Evolutionary conservation across 2,888 invertebrate species (phyloP).

Genomic region (Keiferia lycopersicella): DNA sequence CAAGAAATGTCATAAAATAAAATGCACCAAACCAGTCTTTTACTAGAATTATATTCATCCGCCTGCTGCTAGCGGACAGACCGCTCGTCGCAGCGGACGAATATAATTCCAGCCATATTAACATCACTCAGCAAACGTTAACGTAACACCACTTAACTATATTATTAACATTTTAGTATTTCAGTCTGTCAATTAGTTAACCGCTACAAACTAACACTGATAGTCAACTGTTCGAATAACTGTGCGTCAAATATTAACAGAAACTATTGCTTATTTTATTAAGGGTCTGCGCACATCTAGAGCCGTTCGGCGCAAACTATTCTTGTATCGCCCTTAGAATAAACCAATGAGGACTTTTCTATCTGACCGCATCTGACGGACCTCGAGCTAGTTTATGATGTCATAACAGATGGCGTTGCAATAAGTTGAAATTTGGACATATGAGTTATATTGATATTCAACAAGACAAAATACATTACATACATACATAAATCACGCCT

Average conservation of each 20-base stretch:
- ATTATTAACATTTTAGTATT: conserved; percentile 42
- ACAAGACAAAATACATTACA: too few species aligned
- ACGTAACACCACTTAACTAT: conserved; percentile 34
- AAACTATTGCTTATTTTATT: neutral
- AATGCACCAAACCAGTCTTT: neutral
- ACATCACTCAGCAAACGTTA: neutral
- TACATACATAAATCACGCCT: too few species aligned
- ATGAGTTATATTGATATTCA: too few species aligned
- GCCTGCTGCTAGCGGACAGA: neutral
- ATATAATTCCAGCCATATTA: neutral
- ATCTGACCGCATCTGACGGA: too few species aligned
- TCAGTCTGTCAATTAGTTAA: conserved; percentile 26
- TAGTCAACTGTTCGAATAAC: neutral
- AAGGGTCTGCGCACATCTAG: neutral
- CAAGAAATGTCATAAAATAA: neutral
- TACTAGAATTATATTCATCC: too few species aligned
- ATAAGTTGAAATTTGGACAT: too few species aligned
- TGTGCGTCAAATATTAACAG: conserved; percentile 4
- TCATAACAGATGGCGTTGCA: too few species aligned
- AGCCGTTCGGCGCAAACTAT: too few species aligned
- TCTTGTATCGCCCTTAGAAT: too few species aligned
- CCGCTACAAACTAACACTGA: neutral
- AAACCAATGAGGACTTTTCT: too few species aligned
- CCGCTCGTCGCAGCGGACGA: too few species aligned
- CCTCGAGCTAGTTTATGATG: too few species aligned